phyloP scores from a whole-genome alignment of 2,888 invertebrate genomes.

The Caenorhabditis sp. region DNA sequence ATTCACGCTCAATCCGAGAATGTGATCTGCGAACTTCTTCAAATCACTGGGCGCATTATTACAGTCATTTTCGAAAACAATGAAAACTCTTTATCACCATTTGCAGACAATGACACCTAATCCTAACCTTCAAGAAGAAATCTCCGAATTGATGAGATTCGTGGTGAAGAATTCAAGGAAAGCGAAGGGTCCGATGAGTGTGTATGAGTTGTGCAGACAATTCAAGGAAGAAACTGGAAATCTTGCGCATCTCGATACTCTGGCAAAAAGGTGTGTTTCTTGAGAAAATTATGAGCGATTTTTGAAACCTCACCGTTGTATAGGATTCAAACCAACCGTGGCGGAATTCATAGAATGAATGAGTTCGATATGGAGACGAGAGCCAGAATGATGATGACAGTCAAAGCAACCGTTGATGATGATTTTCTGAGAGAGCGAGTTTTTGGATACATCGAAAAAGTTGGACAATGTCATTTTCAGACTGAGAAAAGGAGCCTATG shows the following conservation, averaged over 20 bases:
- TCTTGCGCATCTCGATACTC: background rate
- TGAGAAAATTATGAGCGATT: background rate
- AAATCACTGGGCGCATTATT: too few species aligned
- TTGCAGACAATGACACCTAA: too few species aligned
- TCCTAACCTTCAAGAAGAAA: too few species aligned
- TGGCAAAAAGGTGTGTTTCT: background rate
- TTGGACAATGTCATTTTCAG: too few species aligned
- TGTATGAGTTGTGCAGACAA: background rate
- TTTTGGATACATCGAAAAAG: too few species aligned
- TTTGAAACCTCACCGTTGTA: background rate
- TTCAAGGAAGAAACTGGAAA: background rate
- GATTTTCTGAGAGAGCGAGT: background rate
- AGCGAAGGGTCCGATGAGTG: background rate
- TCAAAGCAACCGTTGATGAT: background rate
- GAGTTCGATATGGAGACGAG: background rate
- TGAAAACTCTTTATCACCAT: too few species aligned
- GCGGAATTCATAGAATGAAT: background rate
- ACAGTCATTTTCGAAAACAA: too few species aligned
- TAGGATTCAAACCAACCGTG: background rate
- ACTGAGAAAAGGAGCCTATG: too few species aligned
- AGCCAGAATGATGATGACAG: background rate
- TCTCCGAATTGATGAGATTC: too few species aligned
- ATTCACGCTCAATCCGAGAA: too few species aligned
- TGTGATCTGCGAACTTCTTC: too few species aligned
- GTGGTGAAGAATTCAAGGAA: too few species aligned